A percentile compares a stretch with the other conserved stretches of the same genome.
Evolutionary conservation across 2,888 invertebrate species (phyloP).

Genomic region (Drosophila nr. medialis): DNA sequence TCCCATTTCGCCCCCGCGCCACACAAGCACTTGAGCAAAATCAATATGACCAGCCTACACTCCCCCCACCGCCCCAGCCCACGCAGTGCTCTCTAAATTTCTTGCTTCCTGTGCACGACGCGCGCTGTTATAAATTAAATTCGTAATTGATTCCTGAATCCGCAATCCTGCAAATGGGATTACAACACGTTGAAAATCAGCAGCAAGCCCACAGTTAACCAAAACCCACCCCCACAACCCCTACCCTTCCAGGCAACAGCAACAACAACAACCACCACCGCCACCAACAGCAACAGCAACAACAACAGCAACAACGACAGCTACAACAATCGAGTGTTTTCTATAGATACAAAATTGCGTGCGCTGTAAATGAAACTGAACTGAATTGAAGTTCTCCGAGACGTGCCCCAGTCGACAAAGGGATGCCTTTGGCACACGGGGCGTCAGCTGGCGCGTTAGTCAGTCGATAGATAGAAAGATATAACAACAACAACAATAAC

Average conservation of each 20-base stretch:
- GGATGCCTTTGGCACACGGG: constrained; percentile 30
- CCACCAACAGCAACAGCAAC: constrained; percentile 15
- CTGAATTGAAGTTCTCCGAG: constrained; percentile 22
- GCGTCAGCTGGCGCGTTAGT: constrained; percentile 71
- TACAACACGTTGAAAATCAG: constrained; percentile 80
- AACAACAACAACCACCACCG: constrained; percentile 26
- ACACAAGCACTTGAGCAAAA: constrained; percentile 57
- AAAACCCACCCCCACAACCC: constrained; percentile 12
- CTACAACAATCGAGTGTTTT: constrained; percentile 30
- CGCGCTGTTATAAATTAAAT: constrained; percentile 78
- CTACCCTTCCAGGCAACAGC: constrained; percentile 4
- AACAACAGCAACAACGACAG: constrained; percentile 30
- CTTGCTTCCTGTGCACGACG: constrained; percentile 63
- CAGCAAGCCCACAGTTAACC: constrained; percentile 40
- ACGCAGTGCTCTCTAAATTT: constrained; percentile 56
- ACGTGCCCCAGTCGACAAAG: constrained; percentile 7
- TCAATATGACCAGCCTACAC: constrained; percentile 52
- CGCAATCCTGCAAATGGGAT: constrained; percentile 82
- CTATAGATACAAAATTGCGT: constrained; percentile 74
- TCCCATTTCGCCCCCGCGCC: background rate
- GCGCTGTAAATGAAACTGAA: constrained; percentile 64
- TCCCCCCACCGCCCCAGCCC: background rate
- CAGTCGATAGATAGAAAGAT: constrained; percentile 62
- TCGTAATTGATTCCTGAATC: constrained; percentile 82
- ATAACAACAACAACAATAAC: constrained; percentile 20